phyloP scores from a whole-genome alignment of 2,797 vertebrate genomes.

The Mus caroli region DNA sequence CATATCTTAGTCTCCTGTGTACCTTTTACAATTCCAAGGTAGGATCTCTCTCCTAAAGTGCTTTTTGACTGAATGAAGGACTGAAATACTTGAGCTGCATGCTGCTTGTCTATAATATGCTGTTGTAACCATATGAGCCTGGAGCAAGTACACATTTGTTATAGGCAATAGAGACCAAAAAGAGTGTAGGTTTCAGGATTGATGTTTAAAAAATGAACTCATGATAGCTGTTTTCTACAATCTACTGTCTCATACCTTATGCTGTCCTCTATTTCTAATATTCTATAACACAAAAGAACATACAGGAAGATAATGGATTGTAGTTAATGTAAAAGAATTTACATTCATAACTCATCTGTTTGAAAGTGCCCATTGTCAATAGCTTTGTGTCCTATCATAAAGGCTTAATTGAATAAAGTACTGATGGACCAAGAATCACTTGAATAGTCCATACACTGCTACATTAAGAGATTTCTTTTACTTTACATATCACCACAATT shows the following conservation, averaged over 20 bases:
- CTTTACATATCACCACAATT: constrained; percentile 38
- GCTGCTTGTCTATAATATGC: constrained; percentile 51
- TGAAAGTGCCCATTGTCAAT: constrained; percentile 5
- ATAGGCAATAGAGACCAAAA: constrained; percentile 31
- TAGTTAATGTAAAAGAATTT: constrained; percentile 44
- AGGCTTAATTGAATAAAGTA: neutral
- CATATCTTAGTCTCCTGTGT: constrained; percentile 31
- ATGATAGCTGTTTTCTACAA: constrained; percentile 50
- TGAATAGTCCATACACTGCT: neutral
- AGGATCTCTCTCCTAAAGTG: constrained; percentile 46
- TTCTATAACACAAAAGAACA: constrained; percentile 1
- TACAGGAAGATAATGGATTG: constrained; percentile 23
- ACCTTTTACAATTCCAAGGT: neutral
- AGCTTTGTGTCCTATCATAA: constrained; percentile 46
- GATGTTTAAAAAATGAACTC: neutral
- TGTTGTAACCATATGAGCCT: constrained; percentile 29
- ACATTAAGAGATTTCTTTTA: constrained; percentile 8
- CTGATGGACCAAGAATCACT: neutral
- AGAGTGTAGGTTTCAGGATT: neutral
- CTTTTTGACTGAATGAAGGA: constrained; percentile 49
- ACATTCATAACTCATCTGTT: constrained; percentile 3
- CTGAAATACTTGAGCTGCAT: constrained; percentile 50
- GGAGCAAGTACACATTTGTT: constrained; percentile 25
- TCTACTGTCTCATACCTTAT: constrained; percentile 23
- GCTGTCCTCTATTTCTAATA: neutral